These are phyloP conservation scores for Falco naumanni DNA, from an alignment of 2,797 vertebrate species.

Conservation along the genomic window DNA sequence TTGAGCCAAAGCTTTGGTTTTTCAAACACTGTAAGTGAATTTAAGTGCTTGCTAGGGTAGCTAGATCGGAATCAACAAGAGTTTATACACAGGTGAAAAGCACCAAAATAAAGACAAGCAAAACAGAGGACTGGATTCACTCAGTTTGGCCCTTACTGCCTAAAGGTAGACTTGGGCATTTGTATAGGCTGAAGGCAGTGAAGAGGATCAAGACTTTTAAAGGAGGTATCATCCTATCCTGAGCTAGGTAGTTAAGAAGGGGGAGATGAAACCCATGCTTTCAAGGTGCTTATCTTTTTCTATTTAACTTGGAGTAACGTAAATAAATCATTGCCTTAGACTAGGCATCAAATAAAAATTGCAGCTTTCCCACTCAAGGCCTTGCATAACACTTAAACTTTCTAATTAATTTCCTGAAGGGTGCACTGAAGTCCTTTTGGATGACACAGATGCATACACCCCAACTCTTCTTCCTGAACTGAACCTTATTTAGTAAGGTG, in stretches of 20 bases:
- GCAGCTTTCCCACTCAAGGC: neutral
- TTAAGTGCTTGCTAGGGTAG: neutral
- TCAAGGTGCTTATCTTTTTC: neutral
- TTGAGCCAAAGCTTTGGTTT: neutral
- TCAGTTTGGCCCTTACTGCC: neutral
- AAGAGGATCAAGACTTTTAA: neutral
- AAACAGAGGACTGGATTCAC: neutral
- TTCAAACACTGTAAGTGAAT: neutral
- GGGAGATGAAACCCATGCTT: neutral
- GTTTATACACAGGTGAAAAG: neutral
- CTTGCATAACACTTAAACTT: neutral
- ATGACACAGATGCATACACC: rapidly evolving
- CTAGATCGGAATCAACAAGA: neutral
- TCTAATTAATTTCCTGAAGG: neutral
- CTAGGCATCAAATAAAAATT: neutral
- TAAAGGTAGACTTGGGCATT: neutral
- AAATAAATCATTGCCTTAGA: neutral
- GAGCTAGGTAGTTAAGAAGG: neutral
- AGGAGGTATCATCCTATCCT: neutral
- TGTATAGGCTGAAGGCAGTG: neutral
- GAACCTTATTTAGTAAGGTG: neutral
- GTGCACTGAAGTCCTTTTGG: neutral
- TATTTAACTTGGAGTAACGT: rapidly evolving
- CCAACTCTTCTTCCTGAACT: neutral
- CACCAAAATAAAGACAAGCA: neutral